A percentile compares a stretch with the other conserved stretches of the same genome.
Evolutionary conservation across 2,113 vertebrate species (phyloP).

Genomic region (Bubo scandiacus): DNA sequence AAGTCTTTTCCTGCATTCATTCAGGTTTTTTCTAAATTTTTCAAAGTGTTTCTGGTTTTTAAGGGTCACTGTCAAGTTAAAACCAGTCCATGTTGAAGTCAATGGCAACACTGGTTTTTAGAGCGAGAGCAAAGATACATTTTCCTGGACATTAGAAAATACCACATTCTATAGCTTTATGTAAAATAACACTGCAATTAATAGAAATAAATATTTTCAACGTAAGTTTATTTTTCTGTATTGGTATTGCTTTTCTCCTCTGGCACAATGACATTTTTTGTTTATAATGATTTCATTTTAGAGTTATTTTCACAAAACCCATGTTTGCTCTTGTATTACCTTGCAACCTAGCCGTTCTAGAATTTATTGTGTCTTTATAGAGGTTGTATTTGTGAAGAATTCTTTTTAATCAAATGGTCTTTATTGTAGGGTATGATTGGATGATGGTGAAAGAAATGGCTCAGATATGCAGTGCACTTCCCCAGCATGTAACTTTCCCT

Average conservation of each 20-base stretch:
- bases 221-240: background rate
- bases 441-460: slow-evolving; percentile 88
- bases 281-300: background rate
- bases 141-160: background rate
- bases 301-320: background rate
- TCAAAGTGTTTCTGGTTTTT: background rate
- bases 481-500: slow-evolving; percentile 86
- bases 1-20: background rate
- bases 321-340: background rate
- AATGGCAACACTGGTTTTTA: background rate
- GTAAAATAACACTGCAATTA: background rate
- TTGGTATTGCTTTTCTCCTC: background rate
- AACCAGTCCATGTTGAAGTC: background rate
- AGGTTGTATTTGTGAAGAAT: background rate
- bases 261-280: background rate
- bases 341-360: background rate
- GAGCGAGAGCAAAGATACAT: background rate
- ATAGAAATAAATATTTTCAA: background rate
- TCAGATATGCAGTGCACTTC: slow-evolving; percentile 72
- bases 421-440: slow-evolving; percentile 86
- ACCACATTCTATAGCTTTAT: background rate
- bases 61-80: background rate
- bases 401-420: background rate
- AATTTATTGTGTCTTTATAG: background rate
- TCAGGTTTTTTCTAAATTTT: background rate